These are phyloP conservation scores for Portunus trituberculatus DNA, from an alignment of 1,140 invertebrate genomes.

Conservation along the genomic window DNA sequence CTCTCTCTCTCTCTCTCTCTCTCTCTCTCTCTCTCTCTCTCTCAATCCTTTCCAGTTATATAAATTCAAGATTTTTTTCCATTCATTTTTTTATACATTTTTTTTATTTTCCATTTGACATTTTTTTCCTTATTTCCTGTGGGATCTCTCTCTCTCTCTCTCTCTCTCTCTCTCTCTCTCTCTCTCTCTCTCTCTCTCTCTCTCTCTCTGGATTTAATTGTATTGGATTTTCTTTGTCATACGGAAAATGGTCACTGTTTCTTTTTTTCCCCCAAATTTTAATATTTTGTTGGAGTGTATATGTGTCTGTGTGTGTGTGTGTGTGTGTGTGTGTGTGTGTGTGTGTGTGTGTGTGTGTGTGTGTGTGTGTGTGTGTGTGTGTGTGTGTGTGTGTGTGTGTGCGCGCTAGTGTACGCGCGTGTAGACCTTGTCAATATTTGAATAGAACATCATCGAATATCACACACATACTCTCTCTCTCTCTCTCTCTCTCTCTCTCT, in stretches of 20 bases:
- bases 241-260: background rate
- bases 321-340: slow-evolving; percentile 36
- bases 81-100: too few species aligned
- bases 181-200: too few species aligned
- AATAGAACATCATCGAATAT: background rate
- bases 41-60: too few species aligned
- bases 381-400: background rate
- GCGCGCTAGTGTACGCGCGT: background rate
- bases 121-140: too few species aligned
- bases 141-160: too few species aligned
- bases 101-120: too few species aligned
- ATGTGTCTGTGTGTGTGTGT: slow-evolving; percentile 33
- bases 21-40: too few species aligned
- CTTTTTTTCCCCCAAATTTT: background rate
- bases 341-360: slow-evolving; percentile 47
- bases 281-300: slow-evolving; percentile 23
- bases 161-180: too few species aligned
- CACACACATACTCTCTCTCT: background rate
- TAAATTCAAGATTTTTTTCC: too few species aligned
- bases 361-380: slow-evolving; percentile 4
- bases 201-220: too few species aligned
- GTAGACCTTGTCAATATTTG: background rate
- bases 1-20: too few species aligned
- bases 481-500: background rate
- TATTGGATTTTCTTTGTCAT: too few species aligned